These are phyloP conservation scores for Gavia stellata DNA, from an alignment of 2,113 vertebrate species.

Conservation along the genomic window DNA sequence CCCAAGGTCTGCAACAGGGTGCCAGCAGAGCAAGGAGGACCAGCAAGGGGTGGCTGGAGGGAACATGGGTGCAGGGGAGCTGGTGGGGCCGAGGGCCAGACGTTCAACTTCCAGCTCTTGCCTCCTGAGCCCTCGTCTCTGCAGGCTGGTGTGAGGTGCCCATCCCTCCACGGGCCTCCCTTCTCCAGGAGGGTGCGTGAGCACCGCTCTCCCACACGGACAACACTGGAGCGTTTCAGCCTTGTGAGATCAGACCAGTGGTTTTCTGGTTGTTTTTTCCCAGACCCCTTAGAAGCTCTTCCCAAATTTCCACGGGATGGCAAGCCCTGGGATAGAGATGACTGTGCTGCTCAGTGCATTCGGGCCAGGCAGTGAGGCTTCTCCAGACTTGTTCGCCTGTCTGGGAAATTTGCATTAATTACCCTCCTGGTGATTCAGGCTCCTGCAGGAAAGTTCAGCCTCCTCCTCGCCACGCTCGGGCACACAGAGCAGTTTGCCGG, in stretches of 20 bases:
- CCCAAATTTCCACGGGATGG: not conserved
- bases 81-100: not conserved
- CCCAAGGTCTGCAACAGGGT: not conserved
- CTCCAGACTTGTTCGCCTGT: not conserved
- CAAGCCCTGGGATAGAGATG: not conserved
- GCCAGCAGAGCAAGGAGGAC: not conserved
- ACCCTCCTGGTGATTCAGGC: not conserved
- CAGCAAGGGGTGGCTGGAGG: not conserved
- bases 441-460: not conserved
- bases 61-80: not conserved
- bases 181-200: not conserved
- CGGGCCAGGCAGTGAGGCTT: not conserved
- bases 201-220: not conserved
- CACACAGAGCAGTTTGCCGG: not conserved
- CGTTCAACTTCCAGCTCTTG: not conserved
- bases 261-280: not conserved
- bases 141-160: not conserved
- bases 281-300: not conserved
- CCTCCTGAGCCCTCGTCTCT: not conserved
- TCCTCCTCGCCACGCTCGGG: not conserved
- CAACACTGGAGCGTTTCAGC: not conserved
- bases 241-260: not conserved
- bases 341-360: rapidly evolving
- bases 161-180: not conserved
- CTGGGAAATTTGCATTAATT: not conserved